These are phyloP conservation scores for Actinemys pallida DNA, from an alignment of 2,113 vertebrate species.

Conservation along the genomic window DNA sequence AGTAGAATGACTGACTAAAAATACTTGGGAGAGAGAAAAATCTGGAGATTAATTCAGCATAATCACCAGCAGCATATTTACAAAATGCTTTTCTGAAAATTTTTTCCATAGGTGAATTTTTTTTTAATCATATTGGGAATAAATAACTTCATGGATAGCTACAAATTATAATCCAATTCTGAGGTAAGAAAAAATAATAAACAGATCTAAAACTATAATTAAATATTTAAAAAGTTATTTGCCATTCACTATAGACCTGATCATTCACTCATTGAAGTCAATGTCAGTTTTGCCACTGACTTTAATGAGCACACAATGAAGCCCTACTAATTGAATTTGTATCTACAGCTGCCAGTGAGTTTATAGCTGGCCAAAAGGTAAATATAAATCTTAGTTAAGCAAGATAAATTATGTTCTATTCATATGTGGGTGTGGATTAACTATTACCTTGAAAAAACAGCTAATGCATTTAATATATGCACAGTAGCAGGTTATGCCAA, in stretches of 20 bases:
- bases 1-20: background rate
- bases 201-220: background rate
- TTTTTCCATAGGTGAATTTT: background rate
- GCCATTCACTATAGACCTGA: background rate
- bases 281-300: background rate
- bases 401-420: background rate
- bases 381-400: background rate
- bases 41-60: background rate
- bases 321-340: accelerated
- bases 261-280: background rate
- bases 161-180: background rate
- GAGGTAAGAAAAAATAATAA: background rate
- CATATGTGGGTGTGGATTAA: background rate
- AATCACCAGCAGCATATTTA: background rate
- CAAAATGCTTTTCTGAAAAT: accelerated
- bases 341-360: background rate
- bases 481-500: background rate
- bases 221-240: background rate
- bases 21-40: background rate
- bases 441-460: background rate
- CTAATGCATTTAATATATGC: background rate
- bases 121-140: background rate
- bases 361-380: background rate
- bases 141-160: background rate
- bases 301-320: accelerated